Evolutionary conservation across 1,140 invertebrate genomes (phyloP).

Genomic region (Drosophila pruinosa): DNA sequence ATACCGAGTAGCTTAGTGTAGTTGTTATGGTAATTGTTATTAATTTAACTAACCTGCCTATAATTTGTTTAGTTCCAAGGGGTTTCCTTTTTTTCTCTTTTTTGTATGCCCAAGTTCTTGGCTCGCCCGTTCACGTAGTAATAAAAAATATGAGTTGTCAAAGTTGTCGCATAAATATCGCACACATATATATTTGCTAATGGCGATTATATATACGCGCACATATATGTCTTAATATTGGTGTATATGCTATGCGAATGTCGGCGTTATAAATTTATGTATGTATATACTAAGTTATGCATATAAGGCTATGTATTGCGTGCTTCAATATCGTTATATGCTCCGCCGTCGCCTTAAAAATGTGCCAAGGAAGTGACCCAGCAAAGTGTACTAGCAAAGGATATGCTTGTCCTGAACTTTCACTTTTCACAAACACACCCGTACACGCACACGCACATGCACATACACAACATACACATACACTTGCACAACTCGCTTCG

Average conservation of each 20-base stretch:
- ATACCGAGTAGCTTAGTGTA: neutral
- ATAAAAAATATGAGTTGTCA: conserved; percentile 60
- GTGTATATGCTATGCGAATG: conserved; percentile 23
- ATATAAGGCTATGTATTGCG: conserved; percentile 44
- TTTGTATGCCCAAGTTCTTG: conserved; percentile 22
- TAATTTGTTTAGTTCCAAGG: conserved; percentile 44
- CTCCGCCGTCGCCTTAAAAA: conserved; percentile 9
- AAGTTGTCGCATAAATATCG: conserved; percentile 66
- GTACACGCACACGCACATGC: conserved; percentile 10
- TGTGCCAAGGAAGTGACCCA: conserved; percentile 50
- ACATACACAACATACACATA: conserved; percentile 1
- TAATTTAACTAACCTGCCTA: conserved; percentile 50
- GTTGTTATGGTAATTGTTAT: conserved; percentile 5
- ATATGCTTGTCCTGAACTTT: conserved; percentile 53
- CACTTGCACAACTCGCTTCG: conserved; percentile 4
- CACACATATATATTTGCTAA: conserved; percentile 43
- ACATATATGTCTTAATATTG: neutral
- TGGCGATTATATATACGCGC: conserved; percentile 25
- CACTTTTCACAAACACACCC: conserved; percentile 49
- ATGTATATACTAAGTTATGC: neutral
- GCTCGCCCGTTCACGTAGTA: conserved; percentile 27
- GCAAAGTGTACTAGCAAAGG: conserved; percentile 39
- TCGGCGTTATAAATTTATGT: conserved; percentile 21
- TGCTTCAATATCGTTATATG: conserved; percentile 48
- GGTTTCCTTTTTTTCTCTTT: conserved; percentile 22